Conservation (phyloP, 2,888 invertebrate genomes). For the Hypena proboscidalis region DNA sequence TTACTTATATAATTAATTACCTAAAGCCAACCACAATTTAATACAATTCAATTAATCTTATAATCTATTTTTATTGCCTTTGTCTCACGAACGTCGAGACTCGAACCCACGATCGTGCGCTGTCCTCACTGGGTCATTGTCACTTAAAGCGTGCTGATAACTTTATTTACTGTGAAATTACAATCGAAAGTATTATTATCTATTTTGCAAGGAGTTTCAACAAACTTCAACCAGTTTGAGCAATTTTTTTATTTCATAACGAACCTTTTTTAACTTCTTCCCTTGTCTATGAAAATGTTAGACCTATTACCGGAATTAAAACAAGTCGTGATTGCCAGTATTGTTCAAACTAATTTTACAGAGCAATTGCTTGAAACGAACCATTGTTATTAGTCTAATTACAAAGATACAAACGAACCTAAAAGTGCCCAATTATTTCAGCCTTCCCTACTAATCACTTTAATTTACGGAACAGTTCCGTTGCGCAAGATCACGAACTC, state of each 20-base stretch:
- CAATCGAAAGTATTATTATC: conserved; percentile 67
- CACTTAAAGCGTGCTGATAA: conserved; percentile 65
- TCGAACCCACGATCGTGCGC: conserved; percentile 39
- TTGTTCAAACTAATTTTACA: conserved; percentile 9
- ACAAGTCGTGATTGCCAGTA: conserved; percentile 12
- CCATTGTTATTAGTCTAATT: conserved; percentile 12
- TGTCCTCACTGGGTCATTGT: conserved; percentile 74
- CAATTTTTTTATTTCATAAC: conserved; percentile 61
- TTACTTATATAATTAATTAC: not conserved
- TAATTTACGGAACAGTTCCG: too few relatives aligned
- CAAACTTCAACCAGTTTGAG: conserved; percentile 66
- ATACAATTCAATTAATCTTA: not conserved
- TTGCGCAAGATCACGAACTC: too few relatives aligned
- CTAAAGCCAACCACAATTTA: too few relatives aligned
- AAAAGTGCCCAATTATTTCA: not conserved
- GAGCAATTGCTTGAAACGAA: conserved; percentile 14
- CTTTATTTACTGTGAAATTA: conserved; percentile 75
- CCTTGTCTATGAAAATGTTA: conserved; percentile 14
- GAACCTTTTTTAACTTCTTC: conserved; percentile 23
- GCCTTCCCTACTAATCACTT: not conserved
- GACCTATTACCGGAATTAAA: conserved; percentile 10
- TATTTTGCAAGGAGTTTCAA: conserved; percentile 69
- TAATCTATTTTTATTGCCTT: conserved; percentile 22
- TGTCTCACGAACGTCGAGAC: too few relatives aligned
- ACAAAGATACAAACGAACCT: conserved; percentile 1